Conservation (phyloP, 2,888 invertebrate species). For the Hemithea aestivaria region DNA sequence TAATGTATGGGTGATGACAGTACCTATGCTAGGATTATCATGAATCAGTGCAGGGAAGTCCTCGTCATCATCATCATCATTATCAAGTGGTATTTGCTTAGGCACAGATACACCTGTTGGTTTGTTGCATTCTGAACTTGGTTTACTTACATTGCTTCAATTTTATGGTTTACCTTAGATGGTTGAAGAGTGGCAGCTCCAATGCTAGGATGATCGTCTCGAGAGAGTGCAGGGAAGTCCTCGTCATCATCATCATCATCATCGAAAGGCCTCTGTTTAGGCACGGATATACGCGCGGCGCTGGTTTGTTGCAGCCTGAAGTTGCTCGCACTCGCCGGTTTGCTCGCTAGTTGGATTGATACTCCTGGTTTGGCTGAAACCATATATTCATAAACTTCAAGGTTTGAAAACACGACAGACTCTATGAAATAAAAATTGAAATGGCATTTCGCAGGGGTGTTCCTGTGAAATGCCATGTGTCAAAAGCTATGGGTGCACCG, state of each 20-base stretch:
- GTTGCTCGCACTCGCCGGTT: slow-evolving; percentile 68
- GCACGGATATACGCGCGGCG: slow-evolving; percentile 52
- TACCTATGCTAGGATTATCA: slow-evolving; percentile 66
- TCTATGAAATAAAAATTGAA: too few species aligned
- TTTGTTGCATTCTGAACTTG: slow-evolving; percentile 66
- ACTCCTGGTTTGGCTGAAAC: slow-evolving; percentile 67
- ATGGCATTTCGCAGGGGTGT: too few species aligned
- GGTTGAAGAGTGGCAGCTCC: slow-evolving; percentile 59
- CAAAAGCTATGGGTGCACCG: too few species aligned
- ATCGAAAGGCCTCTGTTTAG: slow-evolving; percentile 25
- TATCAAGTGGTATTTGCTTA: slow-evolving; percentile 18
- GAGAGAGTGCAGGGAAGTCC: slow-evolving; percentile 47
- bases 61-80: slow-evolving; percentile 25
- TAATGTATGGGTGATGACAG: slow-evolving; percentile 55
- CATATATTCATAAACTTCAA: not conserved
- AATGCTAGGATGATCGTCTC: slow-evolving; percentile 66
- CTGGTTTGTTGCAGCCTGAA: slow-evolving; percentile 65
- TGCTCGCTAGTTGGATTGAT: slow-evolving; percentile 72
- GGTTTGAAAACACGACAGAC: too few species aligned
- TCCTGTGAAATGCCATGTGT: too few species aligned
- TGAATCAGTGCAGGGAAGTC: slow-evolving; percentile 51
- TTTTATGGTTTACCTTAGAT: slow-evolving; percentile 69
- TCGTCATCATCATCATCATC: slow-evolving; percentile 22
- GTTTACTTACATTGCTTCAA: too few species aligned
- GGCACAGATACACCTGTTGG: slow-evolving; percentile 55